These are phyloP conservation scores for Xylocopa sonorina DNA, from an alignment of 1,140 invertebrate species.

Conservation along the genomic window DNA sequence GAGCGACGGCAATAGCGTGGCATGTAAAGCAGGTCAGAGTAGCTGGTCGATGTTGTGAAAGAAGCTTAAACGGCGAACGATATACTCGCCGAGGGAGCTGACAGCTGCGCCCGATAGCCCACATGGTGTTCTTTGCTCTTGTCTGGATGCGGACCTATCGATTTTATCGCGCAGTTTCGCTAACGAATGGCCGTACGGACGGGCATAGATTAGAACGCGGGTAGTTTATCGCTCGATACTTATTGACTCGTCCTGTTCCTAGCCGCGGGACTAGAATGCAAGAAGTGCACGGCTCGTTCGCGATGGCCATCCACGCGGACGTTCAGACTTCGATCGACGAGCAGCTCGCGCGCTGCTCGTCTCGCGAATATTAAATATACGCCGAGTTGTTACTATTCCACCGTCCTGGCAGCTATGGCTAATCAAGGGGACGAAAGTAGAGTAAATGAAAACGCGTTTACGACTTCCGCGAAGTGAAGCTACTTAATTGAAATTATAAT, in stretches of 20 bases:
- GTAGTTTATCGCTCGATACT: conserved; percentile 45
- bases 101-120: conserved; percentile 74
- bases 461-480: too few relatives aligned
- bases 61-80: conserved; percentile 50
- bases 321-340: conserved; percentile 13
- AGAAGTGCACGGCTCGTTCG: neutral
- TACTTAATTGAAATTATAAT: neutral
- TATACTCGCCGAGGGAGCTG: conserved; percentile 58
- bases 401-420: neutral
- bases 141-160: conserved; percentile 69
- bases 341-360: neutral
- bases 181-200: conserved; percentile 42
- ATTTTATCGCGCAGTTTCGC: conserved; percentile 69
- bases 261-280: neutral
- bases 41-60: conserved; percentile 33
- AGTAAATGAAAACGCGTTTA: neutral
- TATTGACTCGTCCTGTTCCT: conserved; percentile 50
- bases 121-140: conserved; percentile 71
- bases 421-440: too few relatives aligned
- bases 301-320: neutral
- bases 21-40: too few relatives aligned
- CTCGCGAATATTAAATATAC: neutral
- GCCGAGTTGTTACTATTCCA: neutral
- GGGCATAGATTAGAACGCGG: conserved; percentile 49
- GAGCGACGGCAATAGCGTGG: too few relatives aligned